These are phyloP conservation scores for Meleagris gallopavo DNA, from an alignment of 2,113 vertebrate genomes.

Conservation along the genomic window DNA sequence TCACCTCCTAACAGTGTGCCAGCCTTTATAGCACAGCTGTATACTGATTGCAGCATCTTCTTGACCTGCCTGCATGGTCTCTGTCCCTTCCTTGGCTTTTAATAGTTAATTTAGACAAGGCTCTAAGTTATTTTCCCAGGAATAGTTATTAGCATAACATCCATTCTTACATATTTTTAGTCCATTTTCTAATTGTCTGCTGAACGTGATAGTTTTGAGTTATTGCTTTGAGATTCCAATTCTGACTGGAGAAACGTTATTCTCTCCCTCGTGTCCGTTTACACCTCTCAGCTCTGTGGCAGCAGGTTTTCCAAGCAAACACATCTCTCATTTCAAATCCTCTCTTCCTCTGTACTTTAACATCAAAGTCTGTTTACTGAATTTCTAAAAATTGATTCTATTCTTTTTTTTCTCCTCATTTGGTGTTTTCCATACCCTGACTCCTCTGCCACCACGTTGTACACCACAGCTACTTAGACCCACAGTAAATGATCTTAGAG, in stretches of 20 bases:
- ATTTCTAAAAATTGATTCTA: background rate
- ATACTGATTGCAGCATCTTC: background rate
- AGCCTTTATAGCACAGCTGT: background rate
- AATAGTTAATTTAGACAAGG: background rate
- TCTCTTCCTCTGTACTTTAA: background rate
- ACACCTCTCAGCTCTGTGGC: background rate
- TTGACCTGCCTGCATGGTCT: background rate
- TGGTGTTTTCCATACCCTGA: background rate
- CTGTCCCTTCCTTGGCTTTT: background rate
- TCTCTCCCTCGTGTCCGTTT: background rate
- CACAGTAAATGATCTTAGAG: background rate
- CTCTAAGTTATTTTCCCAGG: background rate
- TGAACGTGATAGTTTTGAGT: background rate
- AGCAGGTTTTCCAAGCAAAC: background rate
- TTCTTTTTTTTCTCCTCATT: background rate
- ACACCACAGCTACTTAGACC: background rate
- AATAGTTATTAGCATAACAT: background rate
- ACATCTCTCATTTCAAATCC: background rate
- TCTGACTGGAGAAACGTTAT: slow-evolving; percentile 9
- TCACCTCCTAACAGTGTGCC: background rate
- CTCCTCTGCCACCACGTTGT: background rate
- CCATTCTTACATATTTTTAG: background rate
- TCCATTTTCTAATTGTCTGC: slow-evolving; percentile 37
- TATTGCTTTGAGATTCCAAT: slow-evolving; percentile 4
- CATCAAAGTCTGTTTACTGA: background rate